Evolutionary conservation across 2,888 invertebrate genomes (phyloP).

Genomic region (Melinaea marsaeus): DNA sequence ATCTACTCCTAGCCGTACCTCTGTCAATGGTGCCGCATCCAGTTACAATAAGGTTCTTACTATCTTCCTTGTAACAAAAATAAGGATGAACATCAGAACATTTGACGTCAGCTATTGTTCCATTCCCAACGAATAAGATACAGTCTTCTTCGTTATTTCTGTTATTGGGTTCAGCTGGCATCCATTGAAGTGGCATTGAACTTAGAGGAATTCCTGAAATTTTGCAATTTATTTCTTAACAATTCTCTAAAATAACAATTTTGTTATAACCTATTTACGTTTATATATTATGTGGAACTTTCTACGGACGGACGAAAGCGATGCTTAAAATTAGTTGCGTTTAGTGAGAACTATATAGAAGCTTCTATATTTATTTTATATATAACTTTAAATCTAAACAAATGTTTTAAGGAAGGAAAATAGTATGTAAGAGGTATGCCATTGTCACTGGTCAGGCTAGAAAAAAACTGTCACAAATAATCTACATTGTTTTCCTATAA

Average conservation of each 20-base stretch:
- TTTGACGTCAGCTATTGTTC: constrained; percentile 37
- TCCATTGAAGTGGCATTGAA: constrained; percentile 39
- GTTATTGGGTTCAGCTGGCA: constrained; percentile 40
- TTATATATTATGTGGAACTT: background rate
- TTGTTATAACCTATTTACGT: background rate
- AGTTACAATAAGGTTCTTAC: constrained; percentile 26
- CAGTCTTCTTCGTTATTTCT: constrained; percentile 37
- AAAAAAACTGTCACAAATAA: too few relatives aligned
- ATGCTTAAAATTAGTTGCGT: background rate
- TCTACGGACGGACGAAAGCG: background rate
- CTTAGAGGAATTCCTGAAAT: constrained; percentile 35
- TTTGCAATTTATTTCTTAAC: background rate
- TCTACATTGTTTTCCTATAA: too few relatives aligned
- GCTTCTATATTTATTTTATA: too few relatives aligned
- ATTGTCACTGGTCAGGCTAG: too few relatives aligned
- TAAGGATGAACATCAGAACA: constrained; percentile 38
- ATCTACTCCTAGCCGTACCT: constrained; percentile 25
- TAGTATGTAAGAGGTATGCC: too few relatives aligned
- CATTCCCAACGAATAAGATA: constrained; percentile 33
- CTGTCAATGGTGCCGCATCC: constrained; percentile 39
- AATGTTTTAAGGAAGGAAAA: too few relatives aligned
- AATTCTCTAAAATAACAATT: background rate
- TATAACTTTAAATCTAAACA: too few relatives aligned
- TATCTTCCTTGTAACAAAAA: constrained; percentile 38
- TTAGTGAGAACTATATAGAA: too few relatives aligned